Base-by-base conservation (phyloP, 2,797 vertebrate genomes). In the Morus bassanus region DNA sequence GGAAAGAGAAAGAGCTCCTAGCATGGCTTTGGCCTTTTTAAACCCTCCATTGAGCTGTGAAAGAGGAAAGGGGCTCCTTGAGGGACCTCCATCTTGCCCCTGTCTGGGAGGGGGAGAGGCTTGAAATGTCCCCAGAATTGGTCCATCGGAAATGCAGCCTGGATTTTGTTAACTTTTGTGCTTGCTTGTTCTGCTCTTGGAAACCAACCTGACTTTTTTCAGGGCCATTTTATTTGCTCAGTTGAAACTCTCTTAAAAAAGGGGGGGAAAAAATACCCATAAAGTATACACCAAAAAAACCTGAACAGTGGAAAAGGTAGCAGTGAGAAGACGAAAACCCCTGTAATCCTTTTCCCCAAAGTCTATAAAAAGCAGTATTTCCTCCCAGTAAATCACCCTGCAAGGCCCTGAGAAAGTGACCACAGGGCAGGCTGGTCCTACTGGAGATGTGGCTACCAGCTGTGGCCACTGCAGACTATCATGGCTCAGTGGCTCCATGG, bases 401-500 rank as follows among this genome's bases (percentile, higher is more conserved):
- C 0, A 1, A 1, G 28, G 59, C 28, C 37, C 54, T 30, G 22
- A 56, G 72, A 39, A 50, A 37, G 43, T 0, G 2, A 33, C 30
- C 33, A 25, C 10, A 24, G 15, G 53, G 14, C 41, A 41, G 33
- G 14, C 27, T 41, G 37, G 30, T 67, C 53, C 53, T 41, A 14
- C 11, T 30, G 10, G 24, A 45, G 51, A 17, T 31, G 18, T 35
- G 43, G 17, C 45, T 30, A 35, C 24, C 41, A 48, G n/a, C 48
- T 50, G 37, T 46, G 33, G 18, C 74, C 28, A 12, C 21, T 16
- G 13, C 7, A 3, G 65, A 9, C 39, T n/a, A 8, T 33, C 3
- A 16, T 48, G 53, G 65, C 31, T 77, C 2, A 0, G 11, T 77
- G 27, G 28, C 23, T 67, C 35, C 4, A 0, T 4, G 6, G 51